Percentiles rank a stretch among this genome's conserved stretches.
Evolutionary conservation across 2,113 vertebrate genomes (phyloP).

Genomic region (Tyrannus savana): DNA sequence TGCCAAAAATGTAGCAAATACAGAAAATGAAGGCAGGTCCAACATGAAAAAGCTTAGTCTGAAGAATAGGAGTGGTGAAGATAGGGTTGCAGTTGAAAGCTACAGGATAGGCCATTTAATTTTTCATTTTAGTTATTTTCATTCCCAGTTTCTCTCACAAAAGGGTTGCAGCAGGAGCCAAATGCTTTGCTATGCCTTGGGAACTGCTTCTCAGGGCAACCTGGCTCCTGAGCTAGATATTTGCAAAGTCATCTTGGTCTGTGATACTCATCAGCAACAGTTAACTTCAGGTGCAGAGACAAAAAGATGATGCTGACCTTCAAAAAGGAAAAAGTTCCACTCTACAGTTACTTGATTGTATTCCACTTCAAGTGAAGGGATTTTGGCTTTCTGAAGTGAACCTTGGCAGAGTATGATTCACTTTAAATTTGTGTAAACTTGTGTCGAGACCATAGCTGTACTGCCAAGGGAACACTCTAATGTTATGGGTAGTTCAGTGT

Average conservation of each 20-base stretch:
- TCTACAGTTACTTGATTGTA: not conserved
- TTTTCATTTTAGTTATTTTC: not conserved
- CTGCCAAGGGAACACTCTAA: not conserved
- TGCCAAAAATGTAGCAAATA: not conserved
- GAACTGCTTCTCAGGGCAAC: not conserved
- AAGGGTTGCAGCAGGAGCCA: not conserved
- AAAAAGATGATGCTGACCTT: not conserved
- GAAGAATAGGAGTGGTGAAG: not conserved
- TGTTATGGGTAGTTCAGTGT: not conserved
- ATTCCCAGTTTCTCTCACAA: not conserved
- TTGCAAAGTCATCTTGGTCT: not conserved
- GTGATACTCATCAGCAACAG: not conserved
- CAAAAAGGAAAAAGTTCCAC: not conserved
- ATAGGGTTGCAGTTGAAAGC: not conserved
- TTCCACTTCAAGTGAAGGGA: not conserved
- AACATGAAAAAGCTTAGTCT: not conserved
- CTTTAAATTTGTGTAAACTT: fast-evolving
- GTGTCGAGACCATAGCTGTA: not conserved
- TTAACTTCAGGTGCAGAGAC: not conserved
- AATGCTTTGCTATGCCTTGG: not conserved
- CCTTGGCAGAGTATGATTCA: not conserved
- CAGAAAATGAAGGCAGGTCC: not conserved
- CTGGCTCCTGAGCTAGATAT: not conserved
- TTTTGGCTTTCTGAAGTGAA: not conserved
- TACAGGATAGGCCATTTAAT: not conserved